Conservation (phyloP, 2,797 vertebrate genomes). For the Euphonia xanthogaster region DNA sequence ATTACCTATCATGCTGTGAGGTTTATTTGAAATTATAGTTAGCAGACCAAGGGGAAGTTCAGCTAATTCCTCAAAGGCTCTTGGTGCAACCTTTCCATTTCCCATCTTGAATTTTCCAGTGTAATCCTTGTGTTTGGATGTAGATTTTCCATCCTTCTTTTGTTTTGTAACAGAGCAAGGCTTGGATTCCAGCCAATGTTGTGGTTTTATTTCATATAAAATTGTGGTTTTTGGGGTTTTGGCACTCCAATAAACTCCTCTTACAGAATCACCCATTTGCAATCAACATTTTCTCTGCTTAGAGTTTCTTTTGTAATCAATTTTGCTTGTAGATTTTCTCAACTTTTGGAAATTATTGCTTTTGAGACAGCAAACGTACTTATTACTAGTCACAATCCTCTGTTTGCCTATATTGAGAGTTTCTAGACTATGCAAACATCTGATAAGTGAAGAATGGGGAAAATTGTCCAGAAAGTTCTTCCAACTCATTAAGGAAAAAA, state of each 20-base stretch:
- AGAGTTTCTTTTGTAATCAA: slow-evolving; percentile 26
- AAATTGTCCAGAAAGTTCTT: slow-evolving; percentile 14
- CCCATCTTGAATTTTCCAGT: not conserved
- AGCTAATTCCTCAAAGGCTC: not conserved
- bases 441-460: slow-evolving; percentile 6
- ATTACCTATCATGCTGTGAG: not conserved
- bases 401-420: slow-evolving; percentile 24
- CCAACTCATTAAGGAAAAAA: not conserved
- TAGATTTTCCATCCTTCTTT: not conserved
- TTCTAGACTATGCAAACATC: slow-evolving; percentile 15
- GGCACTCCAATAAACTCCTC: not conserved
- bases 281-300: slow-evolving; percentile 13
- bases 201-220: not conserved
- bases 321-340: slow-evolving; percentile 28
- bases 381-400: slow-evolving; percentile 5
- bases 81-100: not conserved
- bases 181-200: not conserved
- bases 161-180: not conserved
- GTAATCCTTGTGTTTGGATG: not conserved
- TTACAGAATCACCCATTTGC: not conserved
- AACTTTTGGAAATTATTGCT: slow-evolving; percentile 31
- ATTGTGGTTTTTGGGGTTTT: not conserved
- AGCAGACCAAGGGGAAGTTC: not conserved
- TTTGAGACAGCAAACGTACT: not conserved
- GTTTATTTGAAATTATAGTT: not conserved